These are phyloP conservation scores for Caloenas nicobarica DNA, from an alignment of 2,113 vertebrate genomes.

Conservation along the genomic window DNA sequence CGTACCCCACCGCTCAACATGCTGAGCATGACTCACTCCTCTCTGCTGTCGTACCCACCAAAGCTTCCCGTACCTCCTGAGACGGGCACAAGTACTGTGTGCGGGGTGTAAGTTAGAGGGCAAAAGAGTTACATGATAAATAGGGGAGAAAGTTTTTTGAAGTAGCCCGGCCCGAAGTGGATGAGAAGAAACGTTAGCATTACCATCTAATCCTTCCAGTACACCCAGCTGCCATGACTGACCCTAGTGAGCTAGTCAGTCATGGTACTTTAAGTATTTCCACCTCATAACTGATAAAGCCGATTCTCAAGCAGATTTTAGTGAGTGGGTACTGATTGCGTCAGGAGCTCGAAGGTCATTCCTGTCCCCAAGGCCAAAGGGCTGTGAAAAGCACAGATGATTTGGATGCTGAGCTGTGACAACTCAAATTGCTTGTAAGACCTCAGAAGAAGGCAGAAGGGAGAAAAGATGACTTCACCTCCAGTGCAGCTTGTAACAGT, in stretches of 20 bases:
- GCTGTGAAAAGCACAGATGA: neutral
- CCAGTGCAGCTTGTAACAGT: too few relatives aligned
- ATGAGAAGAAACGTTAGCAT: neutral
- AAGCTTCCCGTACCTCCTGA: fast-evolving
- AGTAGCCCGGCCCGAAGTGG: neutral
- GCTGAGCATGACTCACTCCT: fast-evolving
- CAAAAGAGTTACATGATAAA: neutral
- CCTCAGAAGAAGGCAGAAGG: too few relatives aligned
- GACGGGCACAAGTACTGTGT: neutral
- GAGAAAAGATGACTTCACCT: too few relatives aligned
- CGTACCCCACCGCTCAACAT: neutral
- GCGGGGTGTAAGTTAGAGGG: fast-evolving
- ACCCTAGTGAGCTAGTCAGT: neutral
- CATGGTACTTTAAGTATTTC: neutral
- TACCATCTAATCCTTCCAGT: neutral
- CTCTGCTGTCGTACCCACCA: neutral
- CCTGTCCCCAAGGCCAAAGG: neutral
- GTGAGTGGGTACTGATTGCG: neutral
- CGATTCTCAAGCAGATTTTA: neutral
- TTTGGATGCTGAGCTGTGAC: neutral
- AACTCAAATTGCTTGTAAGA: neutral
- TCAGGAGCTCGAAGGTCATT: neutral
- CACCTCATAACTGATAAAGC: neutral
- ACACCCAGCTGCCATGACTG: neutral
- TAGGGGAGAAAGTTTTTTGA: neutral